Conservation (phyloP, 1,140 invertebrate genomes). For the Pseudomyrmex pallidus region DNA sequence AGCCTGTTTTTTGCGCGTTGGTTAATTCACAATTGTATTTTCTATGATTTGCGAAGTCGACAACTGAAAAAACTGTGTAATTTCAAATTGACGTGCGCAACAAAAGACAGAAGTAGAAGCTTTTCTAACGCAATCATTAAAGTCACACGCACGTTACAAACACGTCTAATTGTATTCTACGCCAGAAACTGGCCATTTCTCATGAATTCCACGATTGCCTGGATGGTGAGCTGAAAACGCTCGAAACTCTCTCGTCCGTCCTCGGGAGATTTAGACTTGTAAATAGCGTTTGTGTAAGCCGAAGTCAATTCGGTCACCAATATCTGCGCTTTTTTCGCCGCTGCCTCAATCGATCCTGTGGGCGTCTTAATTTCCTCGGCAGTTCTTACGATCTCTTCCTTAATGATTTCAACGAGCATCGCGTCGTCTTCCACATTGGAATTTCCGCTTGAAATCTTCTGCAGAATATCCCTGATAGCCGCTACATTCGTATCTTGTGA, state of each 20-base stretch:
- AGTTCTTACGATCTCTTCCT: slow-evolving; percentile 67
- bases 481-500: slow-evolving; percentile 56
- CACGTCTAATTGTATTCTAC: not conserved
- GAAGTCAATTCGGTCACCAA: slow-evolving; percentile 73
- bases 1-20: not conserved
- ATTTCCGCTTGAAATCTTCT: slow-evolving; percentile 64
- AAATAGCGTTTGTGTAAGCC: slow-evolving; percentile 74
- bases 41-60: slow-evolving; percentile 24
- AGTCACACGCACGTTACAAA: not conserved
- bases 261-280: slow-evolving; percentile 64
- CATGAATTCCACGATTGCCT: slow-evolving; percentile 74
- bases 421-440: slow-evolving; percentile 64
- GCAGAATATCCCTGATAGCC: slow-evolving; percentile 61
- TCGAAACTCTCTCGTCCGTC: slow-evolving; percentile 65
- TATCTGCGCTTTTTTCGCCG: slow-evolving; percentile 69
- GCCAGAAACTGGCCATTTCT: slow-evolving; percentile 67
- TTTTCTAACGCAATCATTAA: not conserved
- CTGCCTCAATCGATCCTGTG: slow-evolving; percentile 70
- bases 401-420: slow-evolving; percentile 67
- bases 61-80: too few relatives aligned
- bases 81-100: not conserved
- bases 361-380: slow-evolving; percentile 64
- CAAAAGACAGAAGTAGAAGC: too few relatives aligned
- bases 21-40: slow-evolving; percentile 45
- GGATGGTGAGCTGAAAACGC: slow-evolving; percentile 72